Base-by-base conservation (phyloP, 2,888 invertebrate species). In the Ellobium chinense region DNA sequence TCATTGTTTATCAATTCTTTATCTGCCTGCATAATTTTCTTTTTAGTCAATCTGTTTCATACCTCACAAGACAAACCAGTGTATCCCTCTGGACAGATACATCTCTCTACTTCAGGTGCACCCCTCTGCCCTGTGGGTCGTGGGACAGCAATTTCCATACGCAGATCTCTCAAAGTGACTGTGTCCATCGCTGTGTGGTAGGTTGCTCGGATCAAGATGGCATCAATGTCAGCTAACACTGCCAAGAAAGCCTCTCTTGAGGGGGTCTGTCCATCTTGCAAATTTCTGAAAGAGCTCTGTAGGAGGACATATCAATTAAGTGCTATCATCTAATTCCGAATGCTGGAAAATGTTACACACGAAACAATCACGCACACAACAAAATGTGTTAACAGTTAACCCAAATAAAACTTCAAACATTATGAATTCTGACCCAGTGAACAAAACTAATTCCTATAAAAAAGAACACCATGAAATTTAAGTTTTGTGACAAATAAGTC, bases 171-270 rank as follows among this genome's bases (percentile, higher is more conserved):
- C 14, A 92, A 81, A 70, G 95, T 95, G 1, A 94, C 93, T 0
- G 95, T 95, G 0, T 94, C 94, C 81, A 95, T 95, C 84, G 96
- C 95, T 73, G 94, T 94, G 82, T 95, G 94, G 87, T 92, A 95
- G 0, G 97, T 96, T 1, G 98, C 98, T 75, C 97, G 95, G 36
- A 99, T 87, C 58, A 91, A 83, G 72, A 92, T 87, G 78, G 89
- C 90, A 62, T 89, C 88, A 12, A 92, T 86, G 78, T 89, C 89
- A 80, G 92, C 91, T 83, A 93, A 83, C 56, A 91, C 83, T 21
- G 86, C 88, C 88, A 92, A 84, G 86, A 92, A 92, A 0, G 87
- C 86, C 58, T 88, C 90, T 14, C 92, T 83, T 2, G 90, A 88
- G 39, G 91, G 91, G 2, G 80, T 80, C 18, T 89, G 87, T 21